Evolutionary conservation across 2,113 vertebrate species (phyloP).

Genomic region (Muscicapa adusta): DNA sequence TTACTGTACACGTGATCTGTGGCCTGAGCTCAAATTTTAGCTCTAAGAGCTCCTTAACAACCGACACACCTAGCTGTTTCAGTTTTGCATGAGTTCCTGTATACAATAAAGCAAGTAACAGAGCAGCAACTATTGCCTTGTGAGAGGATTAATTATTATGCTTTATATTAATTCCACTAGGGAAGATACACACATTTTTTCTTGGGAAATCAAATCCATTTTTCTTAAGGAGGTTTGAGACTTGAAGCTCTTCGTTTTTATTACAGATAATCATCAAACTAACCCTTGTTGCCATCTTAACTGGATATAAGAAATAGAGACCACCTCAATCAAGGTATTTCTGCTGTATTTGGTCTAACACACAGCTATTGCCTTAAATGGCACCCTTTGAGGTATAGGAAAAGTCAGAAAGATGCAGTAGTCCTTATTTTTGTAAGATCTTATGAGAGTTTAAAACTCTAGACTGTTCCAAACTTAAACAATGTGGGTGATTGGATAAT

Average conservation of each 20-base stretch:
- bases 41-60: background rate
- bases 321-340: background rate
- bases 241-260: background rate
- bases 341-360: background rate
- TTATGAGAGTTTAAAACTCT: background rate
- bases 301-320: background rate
- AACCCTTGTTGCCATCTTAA: background rate
- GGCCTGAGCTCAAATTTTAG: background rate
- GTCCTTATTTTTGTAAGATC: background rate
- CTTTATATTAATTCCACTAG: background rate
- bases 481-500: background rate
- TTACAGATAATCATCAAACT: background rate
- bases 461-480: background rate
- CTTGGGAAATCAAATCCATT: background rate
- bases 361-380: background rate
- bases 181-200: background rate
- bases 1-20: background rate
- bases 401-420: background rate
- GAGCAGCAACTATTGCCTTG: background rate
- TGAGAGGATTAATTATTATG: background rate
- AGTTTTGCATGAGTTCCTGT: constrained; percentile 7
- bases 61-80: background rate
- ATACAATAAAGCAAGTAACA: background rate
- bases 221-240: background rate
- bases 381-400: background rate